Evolutionary conservation across 2,888 invertebrate genomes (phyloP), one percentile per base, ranked within the genome.

Genomic region (Hipparchia sbordonii): DNA sequence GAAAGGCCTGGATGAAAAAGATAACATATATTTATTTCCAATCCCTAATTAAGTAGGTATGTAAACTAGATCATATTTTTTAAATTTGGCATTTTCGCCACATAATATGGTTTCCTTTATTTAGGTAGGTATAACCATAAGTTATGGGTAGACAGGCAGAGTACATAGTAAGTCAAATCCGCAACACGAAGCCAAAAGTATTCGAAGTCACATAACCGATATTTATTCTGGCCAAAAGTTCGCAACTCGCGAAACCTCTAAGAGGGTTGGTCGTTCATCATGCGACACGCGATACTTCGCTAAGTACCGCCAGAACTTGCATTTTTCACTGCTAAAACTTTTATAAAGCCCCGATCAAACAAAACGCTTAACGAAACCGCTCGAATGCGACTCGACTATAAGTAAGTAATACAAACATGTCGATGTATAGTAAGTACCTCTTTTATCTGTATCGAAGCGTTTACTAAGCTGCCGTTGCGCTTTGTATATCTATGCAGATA

Each of bases 281-380:
- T 89, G 86, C 88, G 84, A 82, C 89, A 89, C 88, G 89, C 90
- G 85, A 91, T 87, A 87, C 88, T 85, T 82, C 76, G 75, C 82
- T 82, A 87, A 88, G 88, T 85, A 86, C 81, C 81, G 77, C 79
- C 79, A 72, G 72, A 89, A 89, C 88, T 89, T 87, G 85, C 88
- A 89, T 89, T 89, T 89, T 89, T 90, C 89, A 88, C 87, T 83
- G 72, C 72, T 51, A 67, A 72, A 77, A 77, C 66, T 77, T 77
- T 67, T 72, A 61, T 76, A 67, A 57, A 13, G 23, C 23, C 13
- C 13, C 8, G 57, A 23, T 57, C 8, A 23, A 7, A 57, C 57
- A 57, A 2, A 8, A 23, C 56, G 57, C 57, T 13, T 13, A 56
- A 56, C 10, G 52, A 23, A 23, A 23, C 10, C 52, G 9, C 10